Conservation (phyloP, 53 echinoderm and acorn worm species). For the Patiria pectinifera region DNA sequence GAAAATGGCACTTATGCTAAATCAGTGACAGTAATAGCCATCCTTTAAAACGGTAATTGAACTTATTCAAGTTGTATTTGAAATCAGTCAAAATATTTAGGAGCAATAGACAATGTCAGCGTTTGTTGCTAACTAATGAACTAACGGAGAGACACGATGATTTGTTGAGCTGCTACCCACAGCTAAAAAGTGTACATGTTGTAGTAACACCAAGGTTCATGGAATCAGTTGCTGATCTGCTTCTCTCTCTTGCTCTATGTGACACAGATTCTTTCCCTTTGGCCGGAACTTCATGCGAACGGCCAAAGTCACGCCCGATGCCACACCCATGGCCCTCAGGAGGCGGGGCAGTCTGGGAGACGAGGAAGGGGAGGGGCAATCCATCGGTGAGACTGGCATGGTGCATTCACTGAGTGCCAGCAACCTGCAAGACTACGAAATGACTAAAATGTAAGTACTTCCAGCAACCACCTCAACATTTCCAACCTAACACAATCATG, state of each 20-base stretch:
- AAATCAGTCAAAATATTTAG: too few relatives aligned
- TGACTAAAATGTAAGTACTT: slow-evolving; percentile 67
- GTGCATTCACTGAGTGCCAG: slow-evolving; percentile 90
- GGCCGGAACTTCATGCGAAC: slow-evolving; percentile 80
- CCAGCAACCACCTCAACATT: background rate
- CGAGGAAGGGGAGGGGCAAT: slow-evolving; percentile 31
- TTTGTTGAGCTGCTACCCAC: too few relatives aligned
- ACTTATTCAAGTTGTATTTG: too few relatives aligned
- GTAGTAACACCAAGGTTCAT: too few relatives aligned
- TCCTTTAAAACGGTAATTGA: too few relatives aligned
- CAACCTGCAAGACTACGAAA: slow-evolving; percentile 87
- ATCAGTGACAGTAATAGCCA: too few relatives aligned
- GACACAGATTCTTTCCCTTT: slow-evolving; percentile 83
- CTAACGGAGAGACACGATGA: too few relatives aligned
- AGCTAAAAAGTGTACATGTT: too few relatives aligned
- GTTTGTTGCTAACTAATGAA: too few relatives aligned
- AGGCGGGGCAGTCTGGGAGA: slow-evolving; percentile 72
- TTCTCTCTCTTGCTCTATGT: background rate
- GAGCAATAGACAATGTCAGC: too few relatives aligned
- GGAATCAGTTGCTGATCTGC: background rate
- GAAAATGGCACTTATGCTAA: too few relatives aligned
- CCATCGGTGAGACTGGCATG: slow-evolving; percentile 45
- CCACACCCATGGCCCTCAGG: slow-evolving; percentile 69
- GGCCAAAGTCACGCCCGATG: slow-evolving; percentile 91
- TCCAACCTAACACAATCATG: too few relatives aligned